Base-by-base conservation (phyloP, 2,888 invertebrate species). In the Lacanobia oleracea region DNA sequence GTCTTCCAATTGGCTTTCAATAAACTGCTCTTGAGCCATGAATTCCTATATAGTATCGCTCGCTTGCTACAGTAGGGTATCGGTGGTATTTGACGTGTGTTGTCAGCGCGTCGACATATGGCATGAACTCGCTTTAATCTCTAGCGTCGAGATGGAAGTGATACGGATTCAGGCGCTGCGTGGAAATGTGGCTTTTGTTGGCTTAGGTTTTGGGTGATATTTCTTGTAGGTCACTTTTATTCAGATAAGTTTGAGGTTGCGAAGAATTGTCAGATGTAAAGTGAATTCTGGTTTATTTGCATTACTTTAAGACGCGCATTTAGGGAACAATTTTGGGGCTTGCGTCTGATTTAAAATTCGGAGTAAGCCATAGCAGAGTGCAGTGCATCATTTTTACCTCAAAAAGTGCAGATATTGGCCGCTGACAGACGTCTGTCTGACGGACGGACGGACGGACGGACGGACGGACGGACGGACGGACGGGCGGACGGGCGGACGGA, bases 101-200 rank as follows among this genome's bases (percentile, higher is more conserved):
- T 65, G 83, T 72, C 71, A 23, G 37, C 23, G 23, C 23, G 23
- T 7, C 5, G 61, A 77, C 61, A 54, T 64, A 51, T 53, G 48
- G 67, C 60, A 54, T 62, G 63, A 60, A 63, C 57, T 53, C 51
- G 48, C 72, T 72, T 45, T 80, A 53, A 70, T 67, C 23, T 56
- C 40, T 37, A 43, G 53, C 43, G 23, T n/a, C 37, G 54, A 63
- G 10, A 72, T 72, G 33, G n/a, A 45, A 45, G 21, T 50, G 48
- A 57, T n/a, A 59, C 43, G 21, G 16, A 66, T 53, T 0, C 16
- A 59, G 21, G 12, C 12, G 18, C 53, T 60, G 12, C 8, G 16
- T 12, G 2, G 7, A 23, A 51, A 68, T 51, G 8, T 57, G 5
- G 33, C 12, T 54, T 5, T 72, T 27, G n/a, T n/a, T 12, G 27